These are phyloP conservation scores for Dolichopus griseipennis DNA, from an alignment of 2,888 invertebrate species.

Conservation along the genomic window DNA sequence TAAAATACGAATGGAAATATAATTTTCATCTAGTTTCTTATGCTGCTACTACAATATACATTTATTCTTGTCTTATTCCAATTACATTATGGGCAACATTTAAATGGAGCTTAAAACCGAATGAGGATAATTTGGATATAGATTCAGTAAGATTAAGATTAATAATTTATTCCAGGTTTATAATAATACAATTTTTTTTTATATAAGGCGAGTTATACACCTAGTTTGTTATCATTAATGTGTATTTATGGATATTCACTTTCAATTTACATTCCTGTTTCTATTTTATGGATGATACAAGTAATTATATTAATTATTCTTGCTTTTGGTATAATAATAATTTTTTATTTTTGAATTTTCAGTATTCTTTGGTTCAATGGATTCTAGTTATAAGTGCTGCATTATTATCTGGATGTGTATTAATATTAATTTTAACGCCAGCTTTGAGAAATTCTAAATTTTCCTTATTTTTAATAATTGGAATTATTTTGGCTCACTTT, in stretches of 20 bases:
- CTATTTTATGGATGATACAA: slow-evolving; percentile 85
- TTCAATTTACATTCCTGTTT: slow-evolving; percentile 87
- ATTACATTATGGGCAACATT: slow-evolving; percentile 72
- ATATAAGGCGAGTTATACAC: slow-evolving; percentile 47
- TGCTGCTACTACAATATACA: slow-evolving; percentile 80
- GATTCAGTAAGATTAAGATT: slow-evolving; percentile 47
- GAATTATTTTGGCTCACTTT: slow-evolving; percentile 69
- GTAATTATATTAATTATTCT: slow-evolving; percentile 33
- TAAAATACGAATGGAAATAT: slow-evolving; percentile 73
- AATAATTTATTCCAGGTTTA: neutral
- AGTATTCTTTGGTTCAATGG: slow-evolving; percentile 76
- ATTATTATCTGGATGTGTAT: slow-evolving; percentile 73
- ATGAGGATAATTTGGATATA: slow-evolving; percentile 54
- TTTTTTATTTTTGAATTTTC: slow-evolving; percentile 11
- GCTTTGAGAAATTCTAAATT: slow-evolving; percentile 59
- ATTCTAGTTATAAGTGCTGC: slow-evolving; percentile 72
- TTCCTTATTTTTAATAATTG: slow-evolving; percentile 53
- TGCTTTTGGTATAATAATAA: neutral
- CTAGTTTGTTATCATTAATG: slow-evolving; percentile 74
- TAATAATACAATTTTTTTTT: slow-evolving; percentile 13
- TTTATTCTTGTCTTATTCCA: slow-evolving; percentile 83
- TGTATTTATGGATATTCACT: slow-evolving; percentile 94
- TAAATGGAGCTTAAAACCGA: slow-evolving; percentile 64
- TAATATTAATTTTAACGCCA: slow-evolving; percentile 74
- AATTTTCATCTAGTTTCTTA: slow-evolving; percentile 89